Percentiles rank a stretch among this genome's conserved stretches.
These are phyloP conservation scores for Harpegnathos saltator DNA, from an alignment of 1,140 invertebrate genomes.

Conservation along the genomic window DNA sequence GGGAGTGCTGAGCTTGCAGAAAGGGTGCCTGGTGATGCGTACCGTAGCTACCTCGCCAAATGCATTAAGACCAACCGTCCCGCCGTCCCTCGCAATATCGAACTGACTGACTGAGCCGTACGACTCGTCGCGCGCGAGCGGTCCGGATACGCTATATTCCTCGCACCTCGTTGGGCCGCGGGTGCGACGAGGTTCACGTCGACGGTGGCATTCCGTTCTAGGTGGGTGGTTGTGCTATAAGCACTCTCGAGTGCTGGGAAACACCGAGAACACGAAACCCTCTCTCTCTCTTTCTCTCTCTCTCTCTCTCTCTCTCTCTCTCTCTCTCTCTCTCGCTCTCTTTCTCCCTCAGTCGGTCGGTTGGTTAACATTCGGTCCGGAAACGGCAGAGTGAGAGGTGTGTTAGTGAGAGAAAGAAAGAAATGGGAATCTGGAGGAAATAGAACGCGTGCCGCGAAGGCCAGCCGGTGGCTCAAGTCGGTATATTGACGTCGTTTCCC, in stretches of 20 bases:
- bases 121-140: constrained; percentile 39
- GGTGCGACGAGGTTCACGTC: not conserved
- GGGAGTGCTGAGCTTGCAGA: constrained; percentile 84
- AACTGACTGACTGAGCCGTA: constrained; percentile 76
- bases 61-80: constrained; percentile 83
- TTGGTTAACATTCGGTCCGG: constrained; percentile 24
- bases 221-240: constrained; percentile 15
- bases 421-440: constrained; percentile 68
- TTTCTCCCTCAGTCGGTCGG: constrained; percentile 20
- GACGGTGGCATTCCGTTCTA: not conserved
- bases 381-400: too few relatives aligned
- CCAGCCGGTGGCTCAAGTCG: constrained; percentile 60
- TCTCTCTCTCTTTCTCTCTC: not conserved
- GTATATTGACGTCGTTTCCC: constrained; percentile 3
- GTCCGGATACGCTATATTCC: constrained; percentile 48
- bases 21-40: constrained; percentile 86
- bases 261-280: constrained; percentile 25
- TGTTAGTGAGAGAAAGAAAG: constrained; percentile 21
- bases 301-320: not conserved
- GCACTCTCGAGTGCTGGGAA: constrained; percentile 37
- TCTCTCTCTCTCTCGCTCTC: not conserved
- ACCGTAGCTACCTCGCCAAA: constrained; percentile 83
- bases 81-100: constrained; percentile 76
- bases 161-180: constrained; percentile 44
- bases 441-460: constrained; percentile 69